Base-by-base conservation (phyloP, 2,113 vertebrate genomes). In the Ibidorhyncha struthersii region DNA sequence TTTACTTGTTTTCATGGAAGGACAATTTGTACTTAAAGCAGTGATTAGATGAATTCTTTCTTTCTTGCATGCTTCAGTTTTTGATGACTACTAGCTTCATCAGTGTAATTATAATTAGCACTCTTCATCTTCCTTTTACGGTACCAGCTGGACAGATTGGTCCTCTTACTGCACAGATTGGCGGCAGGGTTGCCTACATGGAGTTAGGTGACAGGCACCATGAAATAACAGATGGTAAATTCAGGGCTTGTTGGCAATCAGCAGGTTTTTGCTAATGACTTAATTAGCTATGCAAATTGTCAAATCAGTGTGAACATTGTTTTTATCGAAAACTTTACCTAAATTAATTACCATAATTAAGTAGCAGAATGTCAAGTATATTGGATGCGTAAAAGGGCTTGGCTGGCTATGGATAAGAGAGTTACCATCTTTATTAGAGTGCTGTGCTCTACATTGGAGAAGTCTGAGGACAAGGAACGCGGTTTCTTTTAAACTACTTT, bases 241-340 rank as follows among this genome's bases (percentile, higher is more conserved):
- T 98, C 98, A 98, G 98, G 99, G 98, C 99, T 99, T 99, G 99
- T 99, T 99, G 99, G 99, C 99, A 99, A 99, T 99, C 99, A 98
- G 98, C 98, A 98, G 98, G 98, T 98, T 99, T 99, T 99, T 99
- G 98, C 99, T 99, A 99, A 99, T 99, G 98, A 99, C 99, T 99
- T 99, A 99, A 99, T 99, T 99, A 99, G 98, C 98, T 99, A 99
- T 99, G 99, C 98, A 99, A 99, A 99, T 99, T 99, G 98, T 99
- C 98, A 99, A 99, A 99, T 99, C 99, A 99, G 98, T 98, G 98
- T 98, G 99, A 99, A 99, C 99, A 99, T 99, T 99, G 99, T 99
- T 99, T 99, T 99, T 99, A 99, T 99, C 98, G 98, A 99, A 99
- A 99, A 99, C 98, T 99, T 98, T 99, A 99, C 99, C 99, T 99